phyloP scores from a whole-genome alignment of 2,888 invertebrate species.

The Colostygia pectinataria region DNA sequence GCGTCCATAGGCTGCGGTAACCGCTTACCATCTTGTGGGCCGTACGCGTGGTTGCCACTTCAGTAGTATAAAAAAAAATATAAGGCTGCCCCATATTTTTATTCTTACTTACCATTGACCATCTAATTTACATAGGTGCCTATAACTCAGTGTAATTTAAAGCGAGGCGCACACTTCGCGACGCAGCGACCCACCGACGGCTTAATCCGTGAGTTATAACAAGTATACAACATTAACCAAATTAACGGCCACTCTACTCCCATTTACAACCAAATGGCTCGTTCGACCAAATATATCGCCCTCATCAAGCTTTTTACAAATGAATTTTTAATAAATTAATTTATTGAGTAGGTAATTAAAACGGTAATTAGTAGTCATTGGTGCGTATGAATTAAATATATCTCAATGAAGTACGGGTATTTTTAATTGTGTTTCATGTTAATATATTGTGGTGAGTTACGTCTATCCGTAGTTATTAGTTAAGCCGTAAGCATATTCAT shows the following conservation, averaged over 20 bases:
- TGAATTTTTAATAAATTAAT: slow-evolving; percentile 78
- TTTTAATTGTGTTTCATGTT: slow-evolving; percentile 29
- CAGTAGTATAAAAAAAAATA: not conserved
- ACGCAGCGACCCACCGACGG: slow-evolving; percentile 33
- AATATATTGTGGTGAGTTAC: slow-evolving; percentile 12
- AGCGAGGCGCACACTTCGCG: slow-evolving; percentile 34
- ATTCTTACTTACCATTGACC: slow-evolving; percentile 12
- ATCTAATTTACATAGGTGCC: slow-evolving; percentile 23
- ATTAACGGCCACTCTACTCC: slow-evolving; percentile 58
- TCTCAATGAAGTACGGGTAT: slow-evolving; percentile 31
- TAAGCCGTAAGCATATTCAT: slow-evolving; percentile 14
- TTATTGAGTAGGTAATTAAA: slow-evolving; percentile 67
- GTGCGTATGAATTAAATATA: slow-evolving; percentile 39
- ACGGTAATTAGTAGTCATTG: slow-evolving; percentile 65
- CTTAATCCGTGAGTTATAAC: slow-evolving; percentile 66
- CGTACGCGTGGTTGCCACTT: no score
- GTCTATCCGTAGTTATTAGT: slow-evolving; percentile 20
- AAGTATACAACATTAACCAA: slow-evolving; percentile 68
- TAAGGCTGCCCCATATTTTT: not conserved
- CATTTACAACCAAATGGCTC: slow-evolving; percentile 49
- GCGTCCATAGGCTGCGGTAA: no score
- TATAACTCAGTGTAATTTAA: slow-evolving; percentile 39
- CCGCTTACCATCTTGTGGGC: no score
- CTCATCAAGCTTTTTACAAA: slow-evolving; percentile 52
- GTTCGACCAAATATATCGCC: slow-evolving; percentile 51